Evolutionary conservation across 2,797 vertebrate genomes (phyloP).

Genomic region (Pygocentrus nattereri): DNA sequence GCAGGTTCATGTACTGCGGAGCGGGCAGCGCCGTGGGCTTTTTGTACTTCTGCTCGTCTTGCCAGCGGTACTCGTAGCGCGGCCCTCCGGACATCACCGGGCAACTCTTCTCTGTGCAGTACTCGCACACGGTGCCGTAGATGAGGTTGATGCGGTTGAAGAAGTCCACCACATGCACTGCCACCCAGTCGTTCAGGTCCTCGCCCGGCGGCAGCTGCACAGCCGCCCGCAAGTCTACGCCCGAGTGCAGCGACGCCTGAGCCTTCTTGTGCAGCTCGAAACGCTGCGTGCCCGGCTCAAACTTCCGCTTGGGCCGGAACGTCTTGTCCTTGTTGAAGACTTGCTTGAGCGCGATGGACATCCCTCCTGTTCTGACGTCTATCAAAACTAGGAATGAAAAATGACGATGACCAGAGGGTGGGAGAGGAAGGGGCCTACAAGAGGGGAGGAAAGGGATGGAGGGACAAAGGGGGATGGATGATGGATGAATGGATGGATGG

Average conservation of each 20-base stretch:
- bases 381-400: background rate
- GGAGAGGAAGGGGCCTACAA: background rate
- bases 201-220: conserved; percentile 83
- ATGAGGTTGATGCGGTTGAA: conserved; percentile 89
- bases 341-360: conserved; percentile 85
- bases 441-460: conserved; percentile 5
- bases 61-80: conserved; percentile 86
- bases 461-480: background rate
- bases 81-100: conserved; percentile 88
- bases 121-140: conserved; percentile 87
- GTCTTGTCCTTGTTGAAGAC: conserved; percentile 89
- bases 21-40: conserved; percentile 85
- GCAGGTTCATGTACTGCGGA: conserved; percentile 86
- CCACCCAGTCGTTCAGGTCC: conserved; percentile 86
- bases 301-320: conserved; percentile 86
- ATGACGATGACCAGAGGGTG: background rate
- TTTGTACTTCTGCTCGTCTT: conserved; percentile 85
- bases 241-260: conserved; percentile 82
- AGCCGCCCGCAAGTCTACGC: conserved; percentile 79
- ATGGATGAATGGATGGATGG: background rate
- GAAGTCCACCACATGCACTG: conserved; percentile 86
- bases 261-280: conserved; percentile 87
- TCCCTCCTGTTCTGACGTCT: conserved; percentile 49
- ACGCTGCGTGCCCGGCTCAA: conserved; percentile 86
- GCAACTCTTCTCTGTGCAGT: conserved; percentile 84